Evolutionary conservation across 2,888 invertebrate genomes (phyloP).

Genomic region (Myopa tessellatipennis): DNA sequence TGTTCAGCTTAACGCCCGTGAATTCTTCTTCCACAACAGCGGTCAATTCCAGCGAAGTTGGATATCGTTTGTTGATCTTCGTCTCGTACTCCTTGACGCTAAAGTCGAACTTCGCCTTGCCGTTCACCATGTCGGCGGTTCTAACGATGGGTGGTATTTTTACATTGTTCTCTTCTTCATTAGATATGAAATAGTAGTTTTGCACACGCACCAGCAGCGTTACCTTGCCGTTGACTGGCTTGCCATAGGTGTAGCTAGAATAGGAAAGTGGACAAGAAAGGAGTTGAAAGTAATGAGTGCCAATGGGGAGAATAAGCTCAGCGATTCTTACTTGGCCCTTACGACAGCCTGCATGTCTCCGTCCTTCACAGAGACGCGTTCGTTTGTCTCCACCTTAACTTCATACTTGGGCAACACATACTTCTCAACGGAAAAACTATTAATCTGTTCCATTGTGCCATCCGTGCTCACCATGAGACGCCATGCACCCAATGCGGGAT

Average conservation of each 20-base stretch:
- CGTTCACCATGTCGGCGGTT: slow-evolving; percentile 58
- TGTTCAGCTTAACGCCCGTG: slow-evolving; percentile 84
- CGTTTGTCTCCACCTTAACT: slow-evolving; percentile 83
- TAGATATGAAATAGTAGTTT: slow-evolving; percentile 32
- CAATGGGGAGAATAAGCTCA: slow-evolving; percentile 55
- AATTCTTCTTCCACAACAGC: slow-evolving; percentile 91
- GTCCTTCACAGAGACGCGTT: slow-evolving; percentile 85
- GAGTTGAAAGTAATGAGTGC: no score
- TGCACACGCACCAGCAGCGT: slow-evolving; percentile 80
- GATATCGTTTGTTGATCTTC: slow-evolving; percentile 45
- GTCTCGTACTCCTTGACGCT: slow-evolving; percentile 58
- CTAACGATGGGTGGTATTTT: slow-evolving; percentile 54
- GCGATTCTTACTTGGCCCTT: slow-evolving; percentile 65
- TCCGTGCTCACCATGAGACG: slow-evolving; percentile 67
- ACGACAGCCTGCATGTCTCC: slow-evolving; percentile 82
- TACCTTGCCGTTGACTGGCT: slow-evolving; percentile 87
- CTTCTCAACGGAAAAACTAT: slow-evolving; percentile 78
- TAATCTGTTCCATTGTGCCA: slow-evolving; percentile 50
- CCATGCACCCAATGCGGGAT: slow-evolving; percentile 90
- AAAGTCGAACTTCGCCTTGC: slow-evolving; percentile 61
- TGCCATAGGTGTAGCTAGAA: slow-evolving; percentile 77
- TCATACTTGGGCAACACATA: slow-evolving; percentile 94
- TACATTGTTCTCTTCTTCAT: slow-evolving; percentile 22
- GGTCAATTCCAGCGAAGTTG: slow-evolving; percentile 71
- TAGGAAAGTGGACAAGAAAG: background rate